Evolutionary conservation across 2,888 invertebrate species (phyloP).

Genomic region (Phengaris alcon): DNA sequence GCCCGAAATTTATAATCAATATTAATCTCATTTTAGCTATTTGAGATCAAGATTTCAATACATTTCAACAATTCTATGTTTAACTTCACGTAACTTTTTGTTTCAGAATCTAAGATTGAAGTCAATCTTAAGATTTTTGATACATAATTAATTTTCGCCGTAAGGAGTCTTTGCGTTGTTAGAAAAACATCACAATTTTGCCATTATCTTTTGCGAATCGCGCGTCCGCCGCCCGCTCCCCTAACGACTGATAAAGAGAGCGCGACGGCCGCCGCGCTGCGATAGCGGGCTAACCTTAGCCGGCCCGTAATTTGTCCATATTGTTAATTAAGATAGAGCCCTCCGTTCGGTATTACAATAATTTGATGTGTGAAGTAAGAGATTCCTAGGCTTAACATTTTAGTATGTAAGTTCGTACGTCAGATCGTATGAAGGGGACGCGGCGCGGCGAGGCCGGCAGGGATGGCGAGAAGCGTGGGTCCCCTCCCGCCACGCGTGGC

Average conservation of each 20-base stretch:
- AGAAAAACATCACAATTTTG: slow-evolving; percentile 78
- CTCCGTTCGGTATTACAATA: slow-evolving; percentile 71
- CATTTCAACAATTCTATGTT: no score
- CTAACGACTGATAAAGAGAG: slow-evolving; percentile 69
- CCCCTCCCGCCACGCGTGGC: slow-evolving; percentile 58
- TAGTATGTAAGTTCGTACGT: slow-evolving; percentile 71
- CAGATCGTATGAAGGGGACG: slow-evolving; percentile 69
- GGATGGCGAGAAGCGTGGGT: slow-evolving; percentile 49
- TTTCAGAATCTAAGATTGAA: no score
- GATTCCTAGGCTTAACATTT: slow-evolving; percentile 75
- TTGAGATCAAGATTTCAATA: no score
- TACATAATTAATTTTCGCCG: no score
- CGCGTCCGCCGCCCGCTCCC: slow-evolving; percentile 58
- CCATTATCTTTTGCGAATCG: slow-evolving; percentile 69
- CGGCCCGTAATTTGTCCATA: slow-evolving; percentile 73
- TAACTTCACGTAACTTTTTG: no score
- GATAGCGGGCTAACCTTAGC: slow-evolving; percentile 56
- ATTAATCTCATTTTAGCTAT: no score
- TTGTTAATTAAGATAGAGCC: slow-evolving; percentile 68
- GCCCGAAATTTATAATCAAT: no score
- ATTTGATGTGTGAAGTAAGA: slow-evolving; percentile 71
- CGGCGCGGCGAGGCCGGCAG: slow-evolving; percentile 50
- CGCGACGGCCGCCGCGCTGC: slow-evolving; percentile 61
- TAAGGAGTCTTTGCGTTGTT: slow-evolving; percentile 44
- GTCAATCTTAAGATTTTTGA: no score